Evolutionary conservation across 2,888 invertebrate species (phyloP).

Genomic region (Blastobasis lacticolella): DNA sequence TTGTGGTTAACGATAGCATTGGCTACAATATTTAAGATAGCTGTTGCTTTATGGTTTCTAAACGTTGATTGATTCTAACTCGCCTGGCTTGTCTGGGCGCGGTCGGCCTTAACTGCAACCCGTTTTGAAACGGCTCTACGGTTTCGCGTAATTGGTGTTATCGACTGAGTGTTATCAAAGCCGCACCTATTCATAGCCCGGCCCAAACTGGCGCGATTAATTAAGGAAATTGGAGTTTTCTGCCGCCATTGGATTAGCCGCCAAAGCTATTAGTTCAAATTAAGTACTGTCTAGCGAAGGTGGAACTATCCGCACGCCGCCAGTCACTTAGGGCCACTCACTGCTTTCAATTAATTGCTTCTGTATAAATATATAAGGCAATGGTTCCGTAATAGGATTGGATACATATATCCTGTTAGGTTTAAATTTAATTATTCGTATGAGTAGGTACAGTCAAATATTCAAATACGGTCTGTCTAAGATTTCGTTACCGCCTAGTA

Average conservation of each 20-base stretch:
- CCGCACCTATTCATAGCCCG: slow-evolving; percentile 60
- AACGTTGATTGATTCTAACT: too few species aligned
- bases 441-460: too few species aligned
- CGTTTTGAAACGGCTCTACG: slow-evolving; percentile 22
- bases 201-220: slow-evolving; percentile 61
- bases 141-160: slow-evolving; percentile 52
- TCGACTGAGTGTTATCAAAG: slow-evolving; percentile 50
- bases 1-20: too few species aligned
- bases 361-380: not conserved
- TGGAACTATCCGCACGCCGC: slow-evolving; percentile 33
- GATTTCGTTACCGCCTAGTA: too few species aligned
- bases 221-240: slow-evolving; percentile 74
- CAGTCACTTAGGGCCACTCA: slow-evolving; percentile 33
- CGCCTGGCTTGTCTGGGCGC: not conserved
- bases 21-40: too few species aligned
- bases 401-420: too few species aligned
- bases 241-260: slow-evolving; percentile 63
- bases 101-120: not conserved
- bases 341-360: slow-evolving; percentile 26
- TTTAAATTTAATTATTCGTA: too few species aligned
- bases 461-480: too few species aligned
- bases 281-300: slow-evolving; percentile 54
- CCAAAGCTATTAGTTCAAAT: slow-evolving; percentile 71
- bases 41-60: too few species aligned
- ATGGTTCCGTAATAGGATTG: too few species aligned